These are phyloP conservation scores for Tryphoninae sp. DNA, from an alignment of 2,888 invertebrate genomes.

Conservation along the genomic window DNA sequence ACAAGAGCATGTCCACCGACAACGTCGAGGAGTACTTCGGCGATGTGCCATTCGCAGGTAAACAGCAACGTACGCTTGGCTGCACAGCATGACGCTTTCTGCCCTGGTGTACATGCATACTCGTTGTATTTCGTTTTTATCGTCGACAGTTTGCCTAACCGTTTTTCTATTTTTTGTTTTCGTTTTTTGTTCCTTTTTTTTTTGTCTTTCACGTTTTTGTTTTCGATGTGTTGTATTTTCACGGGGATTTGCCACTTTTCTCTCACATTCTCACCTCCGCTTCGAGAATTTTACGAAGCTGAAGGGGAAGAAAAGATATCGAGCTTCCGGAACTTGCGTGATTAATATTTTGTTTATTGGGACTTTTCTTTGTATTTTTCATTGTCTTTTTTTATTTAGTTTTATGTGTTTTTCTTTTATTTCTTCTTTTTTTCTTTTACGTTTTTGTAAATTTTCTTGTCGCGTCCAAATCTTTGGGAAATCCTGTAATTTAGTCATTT, in stretches of 20 bases:
- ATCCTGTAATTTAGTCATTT: constrained; percentile 22
- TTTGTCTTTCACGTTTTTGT: background rate
- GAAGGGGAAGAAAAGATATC: constrained; percentile 13
- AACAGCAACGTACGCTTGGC: constrained; percentile 82
- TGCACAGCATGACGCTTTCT: constrained; percentile 81
- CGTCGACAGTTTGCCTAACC: constrained; percentile 74
- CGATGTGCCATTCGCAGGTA: constrained; percentile 94
- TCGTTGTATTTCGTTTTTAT: constrained; percentile 78
- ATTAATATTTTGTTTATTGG: constrained; percentile 7
- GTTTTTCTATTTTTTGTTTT: constrained; percentile 47
- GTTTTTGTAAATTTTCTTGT: constrained; percentile 4
- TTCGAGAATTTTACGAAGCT: background rate
- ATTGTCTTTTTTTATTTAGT: background rate
- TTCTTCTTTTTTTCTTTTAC: background rate
- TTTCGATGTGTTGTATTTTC: background rate
- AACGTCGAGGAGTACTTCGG: constrained; percentile 93
- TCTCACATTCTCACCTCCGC: background rate
- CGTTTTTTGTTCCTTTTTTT: background rate
- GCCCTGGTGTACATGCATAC: constrained; percentile 80
- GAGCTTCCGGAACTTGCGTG: constrained; percentile 4
- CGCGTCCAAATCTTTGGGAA: background rate
- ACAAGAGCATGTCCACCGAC: constrained; percentile 91
- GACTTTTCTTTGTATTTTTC: background rate
- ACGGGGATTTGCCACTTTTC: constrained; percentile 5
- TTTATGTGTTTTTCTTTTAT: background rate